Conservation (phyloP, 1,140 invertebrate genomes). For the Drosophila azteca region DNA sequence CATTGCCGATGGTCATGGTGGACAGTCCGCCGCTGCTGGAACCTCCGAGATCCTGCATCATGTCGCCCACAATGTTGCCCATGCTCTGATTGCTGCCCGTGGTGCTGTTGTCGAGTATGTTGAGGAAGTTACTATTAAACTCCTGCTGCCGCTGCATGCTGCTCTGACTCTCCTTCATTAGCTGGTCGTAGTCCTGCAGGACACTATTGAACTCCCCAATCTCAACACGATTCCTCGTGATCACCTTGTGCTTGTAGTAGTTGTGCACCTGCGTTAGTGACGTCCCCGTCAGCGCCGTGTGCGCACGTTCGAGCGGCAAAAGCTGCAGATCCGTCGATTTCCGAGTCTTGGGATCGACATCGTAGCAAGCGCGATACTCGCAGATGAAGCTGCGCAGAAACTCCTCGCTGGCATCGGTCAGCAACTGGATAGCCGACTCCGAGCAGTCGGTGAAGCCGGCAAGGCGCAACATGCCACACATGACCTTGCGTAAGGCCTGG, state of each 20-base stretch:
- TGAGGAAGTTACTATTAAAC: slow-evolving; percentile 74
- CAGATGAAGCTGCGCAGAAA: slow-evolving; percentile 69
- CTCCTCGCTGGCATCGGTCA: slow-evolving; percentile 75
- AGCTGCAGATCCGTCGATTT: slow-evolving; percentile 49
- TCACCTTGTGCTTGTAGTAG: slow-evolving; percentile 81
- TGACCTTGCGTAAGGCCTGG: slow-evolving; percentile 65
- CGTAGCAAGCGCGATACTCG: slow-evolving; percentile 56
- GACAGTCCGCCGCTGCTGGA: slow-evolving; percentile 54
- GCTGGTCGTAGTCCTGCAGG: slow-evolving; percentile 76
- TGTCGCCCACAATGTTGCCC: slow-evolving; percentile 58
- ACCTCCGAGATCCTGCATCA: slow-evolving; percentile 65
- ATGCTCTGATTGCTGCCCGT: slow-evolving; percentile 60
- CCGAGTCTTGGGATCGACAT: slow-evolving; percentile 28
- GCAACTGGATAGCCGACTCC: slow-evolving; percentile 69
- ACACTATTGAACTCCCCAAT: slow-evolving; percentile 77
- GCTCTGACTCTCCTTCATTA: slow-evolving; percentile 82
- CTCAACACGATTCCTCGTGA: slow-evolving; percentile 71
- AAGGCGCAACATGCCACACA: slow-evolving; percentile 75
- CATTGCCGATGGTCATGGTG: slow-evolving; percentile 20
- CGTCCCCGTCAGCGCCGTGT: slow-evolving; percentile 63
- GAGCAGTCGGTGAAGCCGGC: slow-evolving; percentile 80
- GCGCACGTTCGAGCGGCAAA: slow-evolving; percentile 69
- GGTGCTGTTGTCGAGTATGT: slow-evolving; percentile 68
- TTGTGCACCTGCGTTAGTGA: slow-evolving; percentile 79
- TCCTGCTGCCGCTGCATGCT: slow-evolving; percentile 75